Conservation (phyloP, 92 coral and sea anemone genomes). For the Actinostola sp. region DNA sequence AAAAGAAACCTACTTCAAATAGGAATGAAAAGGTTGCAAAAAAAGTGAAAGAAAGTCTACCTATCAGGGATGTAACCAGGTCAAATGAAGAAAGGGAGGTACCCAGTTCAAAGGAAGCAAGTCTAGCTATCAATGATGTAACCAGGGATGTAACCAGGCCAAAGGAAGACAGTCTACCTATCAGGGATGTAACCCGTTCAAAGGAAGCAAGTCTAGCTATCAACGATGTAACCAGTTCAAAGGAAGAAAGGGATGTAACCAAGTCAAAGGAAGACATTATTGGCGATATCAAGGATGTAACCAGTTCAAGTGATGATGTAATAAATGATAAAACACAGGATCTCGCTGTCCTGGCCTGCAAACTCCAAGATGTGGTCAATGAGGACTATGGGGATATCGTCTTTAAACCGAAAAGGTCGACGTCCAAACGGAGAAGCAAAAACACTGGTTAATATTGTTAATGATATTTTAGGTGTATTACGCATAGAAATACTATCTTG, state of each 20-base stretch:
- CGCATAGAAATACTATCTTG: too few relatives aligned
- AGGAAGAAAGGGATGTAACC: not conserved
- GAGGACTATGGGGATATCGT: conserved; percentile 91
- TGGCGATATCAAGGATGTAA: not conserved
- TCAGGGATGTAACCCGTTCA: not conserved
- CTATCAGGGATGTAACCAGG: not conserved
- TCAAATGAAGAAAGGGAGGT: not conserved
- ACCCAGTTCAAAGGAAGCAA: not conserved
- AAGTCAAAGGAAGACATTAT: not conserved
- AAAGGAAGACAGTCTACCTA: not conserved
- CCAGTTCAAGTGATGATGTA: not conserved
- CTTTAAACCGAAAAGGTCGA: conserved; percentile 62
- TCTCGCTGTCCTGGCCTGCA: conserved; percentile 30
- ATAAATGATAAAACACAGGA: not conserved
- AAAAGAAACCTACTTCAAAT: not conserved
- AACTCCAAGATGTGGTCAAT: conserved; percentile 57
- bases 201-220: not conserved
- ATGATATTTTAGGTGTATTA: not conserved
- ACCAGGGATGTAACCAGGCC: not conserved
- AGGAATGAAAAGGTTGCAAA: not conserved
- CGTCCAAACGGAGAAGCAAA: conserved; percentile 12
- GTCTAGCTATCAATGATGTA: too few relatives aligned
- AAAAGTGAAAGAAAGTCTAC: not conserved
- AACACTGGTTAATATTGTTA: not conserved
- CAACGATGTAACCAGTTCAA: not conserved